Evolutionary conservation across 1,140 invertebrate genomes (phyloP).

Genomic region (Habropoda laboriosa): DNA sequence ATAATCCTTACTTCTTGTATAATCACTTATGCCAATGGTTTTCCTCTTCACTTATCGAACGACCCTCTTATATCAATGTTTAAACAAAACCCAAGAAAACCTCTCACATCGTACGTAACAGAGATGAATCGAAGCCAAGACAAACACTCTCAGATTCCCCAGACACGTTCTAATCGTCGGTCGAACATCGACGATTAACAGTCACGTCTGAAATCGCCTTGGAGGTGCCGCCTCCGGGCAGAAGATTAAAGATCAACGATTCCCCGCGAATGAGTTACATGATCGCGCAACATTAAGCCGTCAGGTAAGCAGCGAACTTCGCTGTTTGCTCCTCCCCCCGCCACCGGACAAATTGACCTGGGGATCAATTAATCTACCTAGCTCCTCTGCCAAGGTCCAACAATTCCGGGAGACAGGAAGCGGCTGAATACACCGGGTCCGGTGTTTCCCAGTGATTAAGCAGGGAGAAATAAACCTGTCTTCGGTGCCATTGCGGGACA

Average conservation of each 20-base stretch:
- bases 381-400: not conserved
- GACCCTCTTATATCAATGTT: no score
- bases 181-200: not conserved
- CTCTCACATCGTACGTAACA: not conserved
- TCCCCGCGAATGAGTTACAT: conserved; percentile 2
- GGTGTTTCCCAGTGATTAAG: conserved; percentile 50
- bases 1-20: no score
- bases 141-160: not conserved
- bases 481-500: conserved; percentile 60
- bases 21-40: no score
- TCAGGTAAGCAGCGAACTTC: not conserved
- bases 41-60: no score
- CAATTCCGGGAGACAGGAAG: conserved; percentile 39
- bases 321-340: not conserved
- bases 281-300: not conserved
- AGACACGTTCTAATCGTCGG: not conserved
- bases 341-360: conserved; percentile 5
- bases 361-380: conserved; percentile 28
- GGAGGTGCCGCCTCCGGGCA: not conserved
- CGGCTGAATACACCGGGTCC: conserved; percentile 11
- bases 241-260: conserved; percentile 26
- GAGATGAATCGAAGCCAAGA: not conserved
- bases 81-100: not conserved
- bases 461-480: conserved; percentile 67
- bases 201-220: not conserved